These are phyloP conservation scores for Teleiodes luculella DNA, from an alignment of 2,888 invertebrate genomes.

Conservation along the genomic window DNA sequence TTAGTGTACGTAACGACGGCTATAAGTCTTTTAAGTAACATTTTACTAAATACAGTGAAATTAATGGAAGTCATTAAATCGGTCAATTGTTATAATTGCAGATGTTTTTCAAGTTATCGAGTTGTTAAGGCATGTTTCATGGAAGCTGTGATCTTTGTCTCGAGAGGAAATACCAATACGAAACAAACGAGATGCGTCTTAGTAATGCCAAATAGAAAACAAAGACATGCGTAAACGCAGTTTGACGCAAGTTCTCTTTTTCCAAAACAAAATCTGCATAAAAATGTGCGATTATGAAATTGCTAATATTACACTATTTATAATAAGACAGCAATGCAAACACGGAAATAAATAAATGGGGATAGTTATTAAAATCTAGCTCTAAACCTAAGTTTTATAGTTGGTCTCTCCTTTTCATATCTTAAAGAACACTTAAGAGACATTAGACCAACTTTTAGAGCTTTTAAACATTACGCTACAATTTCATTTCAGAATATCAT, in stretches of 20 bases:
- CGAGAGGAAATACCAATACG: conserved; percentile 2
- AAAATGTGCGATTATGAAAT: no score
- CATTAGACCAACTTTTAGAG: no score
- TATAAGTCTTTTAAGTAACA: conserved; percentile 18
- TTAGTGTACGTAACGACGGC: conserved; percentile 17
- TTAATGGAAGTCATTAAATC: neutral
- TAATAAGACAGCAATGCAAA: no score
- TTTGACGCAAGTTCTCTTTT: neutral
- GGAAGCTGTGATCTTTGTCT: conserved; percentile 10
- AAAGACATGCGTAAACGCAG: neutral
- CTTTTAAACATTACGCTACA: no score
- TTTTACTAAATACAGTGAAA: conserved; percentile 14
- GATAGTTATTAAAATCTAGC: no score
- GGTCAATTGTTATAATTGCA: neutral
- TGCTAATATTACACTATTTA: no score
- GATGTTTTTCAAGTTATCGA: neutral
- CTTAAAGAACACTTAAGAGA: no score
- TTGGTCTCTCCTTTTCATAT: no score
- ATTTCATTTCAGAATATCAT: no score
- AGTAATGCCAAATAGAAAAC: conserved; percentile 16
- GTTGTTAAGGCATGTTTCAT: neutral
- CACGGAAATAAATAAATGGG: no score
- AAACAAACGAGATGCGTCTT: conserved; percentile 12
- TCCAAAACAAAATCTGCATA: neutral
- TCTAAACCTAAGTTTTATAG: no score